These are phyloP conservation scores for Corbicula japonica DNA, from an alignment of 2,888 invertebrate genomes.

Conservation along the genomic window DNA sequence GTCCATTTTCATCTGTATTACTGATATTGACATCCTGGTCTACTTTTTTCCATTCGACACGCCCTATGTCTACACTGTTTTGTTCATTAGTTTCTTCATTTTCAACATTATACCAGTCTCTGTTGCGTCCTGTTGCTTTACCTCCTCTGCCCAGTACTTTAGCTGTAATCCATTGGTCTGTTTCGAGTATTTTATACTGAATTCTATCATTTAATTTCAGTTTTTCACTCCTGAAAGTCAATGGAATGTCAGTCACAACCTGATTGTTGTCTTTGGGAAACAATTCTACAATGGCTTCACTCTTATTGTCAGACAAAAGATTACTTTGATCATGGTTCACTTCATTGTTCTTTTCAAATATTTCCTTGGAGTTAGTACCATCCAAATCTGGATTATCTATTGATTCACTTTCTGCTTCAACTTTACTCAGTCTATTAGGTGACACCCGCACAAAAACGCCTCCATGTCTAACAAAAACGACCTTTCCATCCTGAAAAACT, in stretches of 20 bases:
- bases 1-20: background rate
- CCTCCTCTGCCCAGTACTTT: constrained; percentile 27
- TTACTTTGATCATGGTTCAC: no score
- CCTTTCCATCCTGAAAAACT: constrained; percentile 33
- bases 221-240: no score
- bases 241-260: no score
- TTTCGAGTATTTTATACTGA: no score
- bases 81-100: constrained; percentile 19
- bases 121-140: constrained; percentile 37
- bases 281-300: no score
- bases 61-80: constrained; percentile 32
- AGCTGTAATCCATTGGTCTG: constrained; percentile 15
- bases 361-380: no score
- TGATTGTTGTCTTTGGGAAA: no score
- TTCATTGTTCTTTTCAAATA: no score
- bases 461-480: constrained; percentile 23
- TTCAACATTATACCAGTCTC: constrained; percentile 50
- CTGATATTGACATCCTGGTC: background rate
- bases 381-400: no score
- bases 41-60: constrained; percentile 11
- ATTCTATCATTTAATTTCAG: no score
- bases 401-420: background rate
- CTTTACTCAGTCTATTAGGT: constrained; percentile 17
- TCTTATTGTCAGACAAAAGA: no score
- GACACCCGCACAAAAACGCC: constrained; percentile 27